Evolutionary conservation across 2,113 vertebrate species (phyloP), one percentile per base, ranked within the genome.

Genomic region (Nerophis lumbriciformis): DNA sequence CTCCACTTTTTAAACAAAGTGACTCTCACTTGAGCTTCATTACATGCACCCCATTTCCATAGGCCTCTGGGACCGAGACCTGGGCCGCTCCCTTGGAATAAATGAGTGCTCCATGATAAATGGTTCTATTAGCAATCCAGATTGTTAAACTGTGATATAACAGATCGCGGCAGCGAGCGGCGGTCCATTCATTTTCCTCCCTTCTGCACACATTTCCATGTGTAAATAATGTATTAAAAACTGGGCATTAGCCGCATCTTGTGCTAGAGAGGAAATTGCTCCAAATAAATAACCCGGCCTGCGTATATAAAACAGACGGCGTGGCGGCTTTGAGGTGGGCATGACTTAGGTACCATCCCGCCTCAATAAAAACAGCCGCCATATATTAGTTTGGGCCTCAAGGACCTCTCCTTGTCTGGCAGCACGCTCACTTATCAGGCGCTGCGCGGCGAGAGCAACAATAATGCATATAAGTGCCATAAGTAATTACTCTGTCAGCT

Each of bases 221-320:
- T 96, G 95, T 95, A 97, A 98, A 95, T 96, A 97, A 98, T 94
- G 91, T 94, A 97, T 97, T 95, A 97, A 96, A 28, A 94, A 94
- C 88, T 92, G 92, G 86, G 93, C 94, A 94, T 96, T 95, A 95
- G 91, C 91, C 71, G 70, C 88, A 92, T 92, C 85, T 90, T 92
- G 88, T 92, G 92, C 94, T 93, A 92, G 93, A 93, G 90, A 88
- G 92, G 92, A 94, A 94, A 96, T 92, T 93, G 94, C 88, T 89
- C 76, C 81, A 89, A 92, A 98, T 98, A 98, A 98, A 98, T 96
- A 96, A 96, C 89, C 70, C 73, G 0, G 68, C 93, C 89, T 92
- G 92, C 93, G 93, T 90, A 91, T 88, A 93, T 95, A 96, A 98
- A 96, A 90, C 88, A 87, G 89, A 88, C 67, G 83, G 87, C 59